These are phyloP conservation scores for Megalonaias nervosa DNA, from an alignment of 1,140 invertebrate genomes.

Conservation along the genomic window DNA sequence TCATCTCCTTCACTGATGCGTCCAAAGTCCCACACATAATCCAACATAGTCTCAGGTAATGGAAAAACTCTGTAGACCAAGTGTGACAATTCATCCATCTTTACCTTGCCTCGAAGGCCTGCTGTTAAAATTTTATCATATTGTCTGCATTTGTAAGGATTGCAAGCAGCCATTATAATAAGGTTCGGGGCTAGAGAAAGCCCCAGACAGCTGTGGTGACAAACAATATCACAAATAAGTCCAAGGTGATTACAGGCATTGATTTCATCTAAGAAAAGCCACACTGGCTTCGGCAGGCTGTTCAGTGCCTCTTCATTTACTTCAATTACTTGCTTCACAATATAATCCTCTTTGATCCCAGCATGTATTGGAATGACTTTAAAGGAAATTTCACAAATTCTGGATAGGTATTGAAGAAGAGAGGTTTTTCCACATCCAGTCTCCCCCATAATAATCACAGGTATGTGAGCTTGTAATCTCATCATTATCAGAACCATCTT, in stretches of 20 bases:
- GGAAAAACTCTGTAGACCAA: conserved; percentile 43
- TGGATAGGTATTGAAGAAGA: conserved; percentile 52
- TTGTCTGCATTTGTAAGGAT: conserved; percentile 40
- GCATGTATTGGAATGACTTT: conserved; percentile 39
- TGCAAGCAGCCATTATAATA: conserved; percentile 41
- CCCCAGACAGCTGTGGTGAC: conserved; percentile 33
- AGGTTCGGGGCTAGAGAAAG: conserved; percentile 30
- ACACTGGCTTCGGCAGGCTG: conserved; percentile 6
- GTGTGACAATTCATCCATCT: conserved; percentile 31
- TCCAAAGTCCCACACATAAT: conserved; percentile 51
- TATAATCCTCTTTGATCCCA: conserved; percentile 13
- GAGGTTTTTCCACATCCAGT: conserved; percentile 65
- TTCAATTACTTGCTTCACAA: conserved; percentile 14
- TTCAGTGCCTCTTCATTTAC: conserved; percentile 3
- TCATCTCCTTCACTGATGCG: conserved; percentile 36
- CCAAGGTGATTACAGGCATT: conserved; percentile 38
- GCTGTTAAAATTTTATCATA: conserved; percentile 25
- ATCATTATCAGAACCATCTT: conserved; percentile 52
- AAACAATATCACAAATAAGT: conserved; percentile 36
- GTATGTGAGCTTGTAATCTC: conserved; percentile 44
- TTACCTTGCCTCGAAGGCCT: conserved; percentile 29
- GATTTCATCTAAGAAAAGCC: conserved; percentile 45
- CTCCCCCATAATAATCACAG: conserved; percentile 64
- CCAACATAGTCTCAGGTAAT: conserved; percentile 45
- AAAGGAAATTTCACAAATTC: conserved; percentile 27